Conservation (phyloP, 2,113 vertebrate species). For the Sinocyclocheilus maitianheensis region DNA sequence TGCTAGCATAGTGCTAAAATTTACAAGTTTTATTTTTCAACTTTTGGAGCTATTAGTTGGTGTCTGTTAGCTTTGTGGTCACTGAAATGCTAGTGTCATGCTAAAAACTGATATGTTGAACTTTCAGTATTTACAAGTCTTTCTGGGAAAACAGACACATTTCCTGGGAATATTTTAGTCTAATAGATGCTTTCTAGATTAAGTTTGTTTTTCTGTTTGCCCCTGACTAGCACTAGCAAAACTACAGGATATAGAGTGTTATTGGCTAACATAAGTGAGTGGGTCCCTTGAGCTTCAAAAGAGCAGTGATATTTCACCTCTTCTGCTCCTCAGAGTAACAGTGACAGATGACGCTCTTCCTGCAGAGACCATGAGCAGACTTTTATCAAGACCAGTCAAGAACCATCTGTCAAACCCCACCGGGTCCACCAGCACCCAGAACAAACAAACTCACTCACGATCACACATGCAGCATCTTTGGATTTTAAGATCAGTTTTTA, state of each 20-base stretch:
- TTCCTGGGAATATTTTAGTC: neutral
- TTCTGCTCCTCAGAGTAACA: neutral
- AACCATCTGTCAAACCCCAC: slow-evolving; percentile 29
- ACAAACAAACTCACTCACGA: no score
- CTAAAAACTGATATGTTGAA: no score
- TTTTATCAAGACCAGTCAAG: slow-evolving; percentile 1
- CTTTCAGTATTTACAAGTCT: no score
- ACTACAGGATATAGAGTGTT: no score
- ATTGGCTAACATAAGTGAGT: neutral
- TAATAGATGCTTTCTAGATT: neutral
- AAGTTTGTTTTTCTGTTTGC: neutral
- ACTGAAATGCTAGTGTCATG: no score
- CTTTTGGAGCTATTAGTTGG: no score
- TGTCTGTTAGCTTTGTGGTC: no score
- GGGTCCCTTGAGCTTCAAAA: neutral
- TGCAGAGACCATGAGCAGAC: neutral
- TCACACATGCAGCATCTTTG: no score
- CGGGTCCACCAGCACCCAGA: neutral
- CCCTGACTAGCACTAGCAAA: neutral
- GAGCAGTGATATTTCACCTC: neutral
- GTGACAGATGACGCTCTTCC: neutral
- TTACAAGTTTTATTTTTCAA: no score
- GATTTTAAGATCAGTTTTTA: no score
- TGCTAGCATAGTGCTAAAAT: no score
- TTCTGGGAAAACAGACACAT: no score